Base-by-base conservation (phyloP, 2,888 invertebrate genomes). In the Platerodrilus igneus region DNA sequence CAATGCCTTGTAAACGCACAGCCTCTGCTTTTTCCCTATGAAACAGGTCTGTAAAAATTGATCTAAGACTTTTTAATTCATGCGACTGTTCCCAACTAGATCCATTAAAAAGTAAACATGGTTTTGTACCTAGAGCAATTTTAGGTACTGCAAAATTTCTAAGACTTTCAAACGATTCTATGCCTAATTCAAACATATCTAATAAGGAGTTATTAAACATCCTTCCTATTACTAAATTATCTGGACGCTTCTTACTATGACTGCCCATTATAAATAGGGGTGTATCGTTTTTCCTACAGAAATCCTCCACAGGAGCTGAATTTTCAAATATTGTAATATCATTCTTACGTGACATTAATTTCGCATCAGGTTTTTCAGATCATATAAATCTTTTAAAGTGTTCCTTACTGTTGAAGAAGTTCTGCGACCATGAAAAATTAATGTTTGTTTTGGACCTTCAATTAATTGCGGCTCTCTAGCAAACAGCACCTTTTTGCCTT, bases 181-280 rank as follows among this genome's bases (percentile, higher is more conserved):
- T 78, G 7, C 93, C 91, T 37, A 99, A 77, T 69, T 99, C 99
- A 39, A 92, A 78, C 94, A 99, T 95, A 63, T 99, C 99, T 38
- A 99, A 70, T 17, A 99, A 71, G 39, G 86, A 84, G 58, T 86
- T 80, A 67, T 99, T 90, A 67, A 83, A 96, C 61, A 87, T 83
- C 51, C 99, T 77, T 1, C 94, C 95, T 35, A 96, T 63, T 17
- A 95, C 73, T 26, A 97, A 67, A 69, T 95, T 96, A 62, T 95
- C 80, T 0, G 96, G 96, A 8, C 95, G 75, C 64, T 99, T 99
- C 68, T 99, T 99, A 32, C 85, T 89, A 60, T 95, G 89, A 1
- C 88, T 87, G 2, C 86, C 91, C 62, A 95, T 86, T 48, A 88
- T 78, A 68, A 99, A 99, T 16, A 97, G 66, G 0, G 94, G 81